Evolutionary conservation across 2,888 invertebrate genomes (phyloP), one percentile per base, ranked within the genome.

Genomic region (Electrophaes corylata): DNA sequence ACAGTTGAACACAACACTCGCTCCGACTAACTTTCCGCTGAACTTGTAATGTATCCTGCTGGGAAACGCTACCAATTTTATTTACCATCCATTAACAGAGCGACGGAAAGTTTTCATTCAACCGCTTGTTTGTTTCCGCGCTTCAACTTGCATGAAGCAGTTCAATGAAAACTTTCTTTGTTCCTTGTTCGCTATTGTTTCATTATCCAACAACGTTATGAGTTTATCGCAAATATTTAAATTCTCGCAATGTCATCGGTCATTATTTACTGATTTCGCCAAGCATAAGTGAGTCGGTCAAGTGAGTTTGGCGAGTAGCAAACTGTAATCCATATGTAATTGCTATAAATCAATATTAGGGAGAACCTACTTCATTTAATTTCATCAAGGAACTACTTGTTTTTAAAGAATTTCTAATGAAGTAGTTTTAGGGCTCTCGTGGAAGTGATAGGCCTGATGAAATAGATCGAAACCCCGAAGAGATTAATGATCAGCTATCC

Each of bases 21-120:
- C 26, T 55, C 31, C 14, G 10, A 26, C 41, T 8, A 53, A 53
- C 48, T 52, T 53, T 18, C 2, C 23, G 4, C 33, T 53, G 44
- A 58, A 58, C 53, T 58, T 40, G 58, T 48, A 37, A 47, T 39
- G 18, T 54, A 40, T 53, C 58, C 49, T 48, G 49, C 29, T 37
- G 41, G 44, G 20, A 43, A 57, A 40, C 20, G 56, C 44, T 31
- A 10, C 12, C 3, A 45, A 18, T 41, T 48, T 43, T 45, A 54
- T 53, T 44, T 53, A 54, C 53, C 48, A 12, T 58, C 58, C 44
- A 53, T 53, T 58, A 39, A 23, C 53, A 26, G 44, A 44, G 49
- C 10, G 49, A 50, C 49, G 31, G 37, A 40, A 58, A 53, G 39
- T 53, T 53, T 48, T 44, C 44, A 45, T 47, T 57, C 39, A 48